Percentiles rank a stretch among this genome's conserved stretches.
These are phyloP conservation scores for Andrena camellia DNA, from an alignment of 2,888 invertebrate species.

Conservation along the genomic window DNA sequence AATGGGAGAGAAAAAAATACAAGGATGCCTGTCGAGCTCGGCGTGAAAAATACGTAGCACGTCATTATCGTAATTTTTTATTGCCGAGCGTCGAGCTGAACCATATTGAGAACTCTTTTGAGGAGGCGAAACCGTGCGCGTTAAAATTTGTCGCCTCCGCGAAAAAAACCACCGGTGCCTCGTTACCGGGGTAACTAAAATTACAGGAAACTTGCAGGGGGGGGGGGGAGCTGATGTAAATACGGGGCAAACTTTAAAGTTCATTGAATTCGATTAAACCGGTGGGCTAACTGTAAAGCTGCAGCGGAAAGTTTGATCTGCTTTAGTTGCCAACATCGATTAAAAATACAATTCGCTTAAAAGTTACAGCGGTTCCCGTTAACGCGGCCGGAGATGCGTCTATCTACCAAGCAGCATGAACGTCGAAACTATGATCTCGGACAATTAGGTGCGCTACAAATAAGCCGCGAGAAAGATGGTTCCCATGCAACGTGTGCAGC, in stretches of 20 bases:
- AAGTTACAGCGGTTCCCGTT: conserved; percentile 36
- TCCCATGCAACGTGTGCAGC: conserved; percentile 14
- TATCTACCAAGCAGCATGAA: background rate
- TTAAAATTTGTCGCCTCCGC: too few relatives aligned
- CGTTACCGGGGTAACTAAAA: background rate
- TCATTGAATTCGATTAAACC: conserved; percentile 30
- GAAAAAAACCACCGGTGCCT: background rate
- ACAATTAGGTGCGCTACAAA: conserved; percentile 12
- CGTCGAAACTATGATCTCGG: conserved; percentile 14
- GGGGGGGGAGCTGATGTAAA: conserved; percentile 7
- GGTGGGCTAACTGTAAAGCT: conserved; percentile 22
- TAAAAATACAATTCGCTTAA: conserved; percentile 50
- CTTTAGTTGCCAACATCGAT: conserved; percentile 7
- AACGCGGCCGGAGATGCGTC: background rate
- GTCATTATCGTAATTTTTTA: conserved; percentile 5
- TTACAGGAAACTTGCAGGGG: background rate
- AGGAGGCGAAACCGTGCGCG: too few relatives aligned
- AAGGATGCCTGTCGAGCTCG: background rate
- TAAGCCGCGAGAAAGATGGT: conserved; percentile 18
- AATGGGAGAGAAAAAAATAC: background rate
- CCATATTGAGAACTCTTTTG: background rate
- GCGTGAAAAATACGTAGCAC: background rate
- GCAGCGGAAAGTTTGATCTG: conserved; percentile 39
- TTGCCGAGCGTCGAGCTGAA: background rate
- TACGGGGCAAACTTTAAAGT: conserved; percentile 21